These are phyloP conservation scores for Campoplex nolae DNA, from an alignment of 2,888 invertebrate species.

Conservation along the genomic window DNA sequence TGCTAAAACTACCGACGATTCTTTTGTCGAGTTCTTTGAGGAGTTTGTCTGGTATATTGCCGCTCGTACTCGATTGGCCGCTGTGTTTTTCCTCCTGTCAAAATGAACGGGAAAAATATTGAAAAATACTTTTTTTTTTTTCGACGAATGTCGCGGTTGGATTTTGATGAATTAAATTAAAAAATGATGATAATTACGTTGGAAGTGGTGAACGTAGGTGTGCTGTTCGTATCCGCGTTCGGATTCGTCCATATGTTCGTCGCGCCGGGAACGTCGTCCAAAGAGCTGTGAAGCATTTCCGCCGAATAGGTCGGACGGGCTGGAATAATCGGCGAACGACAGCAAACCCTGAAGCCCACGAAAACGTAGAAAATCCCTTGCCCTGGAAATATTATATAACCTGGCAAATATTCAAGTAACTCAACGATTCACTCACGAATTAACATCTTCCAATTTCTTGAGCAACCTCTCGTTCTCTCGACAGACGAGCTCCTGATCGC, in stretches of 20 bases:
- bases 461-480: slow-evolving; percentile 95
- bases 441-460: slow-evolving; percentile 95
- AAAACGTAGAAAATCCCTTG: slow-evolving; percentile 68
- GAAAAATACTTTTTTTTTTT: too few relatives aligned
- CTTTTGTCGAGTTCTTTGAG: slow-evolving; percentile 88
- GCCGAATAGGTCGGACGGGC: slow-evolving; percentile 91
- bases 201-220: slow-evolving; percentile 73
- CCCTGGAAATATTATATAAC: slow-evolving; percentile 61
- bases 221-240: slow-evolving; percentile 72
- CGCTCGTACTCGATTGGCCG: slow-evolving; percentile 81
- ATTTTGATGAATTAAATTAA: too few relatives aligned
- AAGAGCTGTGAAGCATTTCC: slow-evolving; percentile 81
- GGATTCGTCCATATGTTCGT: slow-evolving; percentile 92
- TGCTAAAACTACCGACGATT: slow-evolving; percentile 86
- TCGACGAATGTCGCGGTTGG: too few relatives aligned
- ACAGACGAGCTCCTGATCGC: slow-evolving; percentile 96
- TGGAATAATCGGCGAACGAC: slow-evolving; percentile 93
- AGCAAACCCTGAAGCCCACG: slow-evolving; percentile 88
- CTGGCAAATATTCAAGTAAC: slow-evolving; percentile 39
- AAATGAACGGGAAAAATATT: not conserved
- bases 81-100: slow-evolving; percentile 72
- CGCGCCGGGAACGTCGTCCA: slow-evolving; percentile 79
- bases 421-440: slow-evolving; percentile 88
- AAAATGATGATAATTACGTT: slow-evolving; percentile 67
- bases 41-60: slow-evolving; percentile 88